Percentiles rank a stretch among this genome's conserved stretches.
phyloP scores from a whole-genome alignment of 2,888 invertebrate genomes.

The Nymphalis polychloros region DNA sequence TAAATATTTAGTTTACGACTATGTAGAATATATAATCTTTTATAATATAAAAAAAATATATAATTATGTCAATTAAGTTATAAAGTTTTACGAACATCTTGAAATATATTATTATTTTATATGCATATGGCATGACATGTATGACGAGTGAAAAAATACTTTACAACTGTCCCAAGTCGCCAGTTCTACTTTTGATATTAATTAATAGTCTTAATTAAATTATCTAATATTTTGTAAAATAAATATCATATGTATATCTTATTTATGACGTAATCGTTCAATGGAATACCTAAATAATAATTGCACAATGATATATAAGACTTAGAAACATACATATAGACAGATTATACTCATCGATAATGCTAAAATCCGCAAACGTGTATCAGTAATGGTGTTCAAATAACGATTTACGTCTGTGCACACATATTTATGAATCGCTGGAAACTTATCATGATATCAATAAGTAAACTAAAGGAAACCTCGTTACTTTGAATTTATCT shows the following conservation, averaged over 20 bases:
- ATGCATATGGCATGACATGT: no score
- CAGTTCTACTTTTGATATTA: no score
- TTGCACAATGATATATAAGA: slow-evolving; percentile 14
- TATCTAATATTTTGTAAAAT: no score
- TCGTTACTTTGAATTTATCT: slow-evolving; percentile 62
- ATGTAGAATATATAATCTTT: neutral
- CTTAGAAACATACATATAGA: slow-evolving; percentile 11
- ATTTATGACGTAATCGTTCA: neutral
- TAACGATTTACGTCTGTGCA: slow-evolving; percentile 45
- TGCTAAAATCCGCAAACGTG: slow-evolving; percentile 54
- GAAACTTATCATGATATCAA: slow-evolving; percentile 63
- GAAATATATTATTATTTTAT: no score
- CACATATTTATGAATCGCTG: slow-evolving; percentile 47
- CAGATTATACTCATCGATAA: slow-evolving; percentile 40
- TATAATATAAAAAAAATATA: no score
- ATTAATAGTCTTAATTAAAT: no score
- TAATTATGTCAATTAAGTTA: no score
- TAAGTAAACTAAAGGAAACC: slow-evolving; percentile 65
- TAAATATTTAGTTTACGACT: neutral
- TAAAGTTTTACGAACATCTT: no score
- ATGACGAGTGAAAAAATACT: no score
- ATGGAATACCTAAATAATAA: slow-evolving; percentile 6
- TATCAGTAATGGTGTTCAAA: slow-evolving; percentile 51
- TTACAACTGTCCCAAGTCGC: no score
- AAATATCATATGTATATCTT: no score